phyloP scores from a whole-genome alignment of 53 echinoderm and acorn worm species.

The Paracentrotus lividus region DNA sequence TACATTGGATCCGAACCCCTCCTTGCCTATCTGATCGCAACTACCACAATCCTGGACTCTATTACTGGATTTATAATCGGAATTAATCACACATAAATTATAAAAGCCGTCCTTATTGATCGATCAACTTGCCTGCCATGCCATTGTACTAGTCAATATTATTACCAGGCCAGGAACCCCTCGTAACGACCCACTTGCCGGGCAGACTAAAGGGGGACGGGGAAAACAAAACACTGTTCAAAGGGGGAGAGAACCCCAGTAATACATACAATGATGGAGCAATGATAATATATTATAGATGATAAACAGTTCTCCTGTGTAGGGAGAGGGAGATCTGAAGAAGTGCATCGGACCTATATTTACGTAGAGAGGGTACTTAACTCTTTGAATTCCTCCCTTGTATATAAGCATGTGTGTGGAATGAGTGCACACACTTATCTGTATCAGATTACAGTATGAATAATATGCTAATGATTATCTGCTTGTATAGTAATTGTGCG shows the following conservation, averaged over 20 bases:
- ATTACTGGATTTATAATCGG: conserved; percentile 66
- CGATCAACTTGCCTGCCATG: not conserved
- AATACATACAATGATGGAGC: conserved; percentile 4
- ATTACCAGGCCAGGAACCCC: conserved; percentile 44
- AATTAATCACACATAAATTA: conserved; percentile 62
- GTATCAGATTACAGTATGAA: not conserved
- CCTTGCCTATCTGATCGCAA: conserved; percentile 47
- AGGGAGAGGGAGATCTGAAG: not conserved
- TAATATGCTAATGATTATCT: not conserved
- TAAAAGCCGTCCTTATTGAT: not conserved
- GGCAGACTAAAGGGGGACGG: not conserved
- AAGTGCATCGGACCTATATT: conserved; percentile 17
- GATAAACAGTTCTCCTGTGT: not conserved
- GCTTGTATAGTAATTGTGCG: not conserved
- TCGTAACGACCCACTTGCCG: not conserved
- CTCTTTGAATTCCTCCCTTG: not conserved
- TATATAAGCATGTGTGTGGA: not conserved
- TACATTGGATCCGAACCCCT: not conserved
- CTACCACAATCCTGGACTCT: conserved; percentile 24
- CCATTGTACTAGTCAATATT: not conserved
- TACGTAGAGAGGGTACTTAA: not conserved
- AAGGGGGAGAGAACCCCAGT: not conserved
- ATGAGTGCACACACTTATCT: not conserved
- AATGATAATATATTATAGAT: conserved; percentile 20
- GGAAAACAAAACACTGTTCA: not conserved